These are phyloP conservation scores for Esox lucius DNA, from an alignment of 2,797 vertebrate species.

Conservation along the genomic window DNA sequence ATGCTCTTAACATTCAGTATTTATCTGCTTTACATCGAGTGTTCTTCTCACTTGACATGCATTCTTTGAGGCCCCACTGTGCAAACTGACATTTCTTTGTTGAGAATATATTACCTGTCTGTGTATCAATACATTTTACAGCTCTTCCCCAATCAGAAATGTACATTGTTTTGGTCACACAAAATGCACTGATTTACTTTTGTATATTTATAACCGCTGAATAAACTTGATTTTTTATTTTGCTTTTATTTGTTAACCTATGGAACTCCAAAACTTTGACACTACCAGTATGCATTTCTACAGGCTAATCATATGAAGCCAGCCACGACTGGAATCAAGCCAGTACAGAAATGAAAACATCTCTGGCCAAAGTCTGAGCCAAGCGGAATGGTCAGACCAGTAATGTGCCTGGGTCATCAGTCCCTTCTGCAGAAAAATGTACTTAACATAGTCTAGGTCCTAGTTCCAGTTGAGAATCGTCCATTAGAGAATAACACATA, in stretches of 20 bases:
- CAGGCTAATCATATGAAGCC: background rate
- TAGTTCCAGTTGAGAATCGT: constrained; percentile 26
- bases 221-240: constrained; percentile 52
- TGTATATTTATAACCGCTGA: constrained; percentile 62
- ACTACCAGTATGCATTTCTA: constrained; percentile 2
- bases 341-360: constrained; percentile 3
- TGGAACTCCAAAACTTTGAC: too few relatives aligned
- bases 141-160: background rate
- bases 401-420: constrained; percentile 22
- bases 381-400: constrained; percentile 6
- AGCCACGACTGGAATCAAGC: background rate
- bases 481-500: constrained; percentile 7
- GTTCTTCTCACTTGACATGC: constrained; percentile 34
- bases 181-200: constrained; percentile 75
- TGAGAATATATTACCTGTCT: constrained; percentile 39
- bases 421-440: constrained; percentile 32
- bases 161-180: constrained; percentile 36
- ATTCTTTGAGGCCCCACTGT: constrained; percentile 27
- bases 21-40: constrained; percentile 42
- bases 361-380: constrained; percentile 45
- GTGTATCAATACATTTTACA: constrained; percentile 3
- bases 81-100: constrained; percentile 19
- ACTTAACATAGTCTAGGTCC: constrained; percentile 18
- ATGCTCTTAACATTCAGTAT: constrained; percentile 28
- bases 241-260: constrained; percentile 6